Evolutionary conservation across 2,797 vertebrate species (phyloP).

Genomic region (Thripadectes ignobilis): DNA sequence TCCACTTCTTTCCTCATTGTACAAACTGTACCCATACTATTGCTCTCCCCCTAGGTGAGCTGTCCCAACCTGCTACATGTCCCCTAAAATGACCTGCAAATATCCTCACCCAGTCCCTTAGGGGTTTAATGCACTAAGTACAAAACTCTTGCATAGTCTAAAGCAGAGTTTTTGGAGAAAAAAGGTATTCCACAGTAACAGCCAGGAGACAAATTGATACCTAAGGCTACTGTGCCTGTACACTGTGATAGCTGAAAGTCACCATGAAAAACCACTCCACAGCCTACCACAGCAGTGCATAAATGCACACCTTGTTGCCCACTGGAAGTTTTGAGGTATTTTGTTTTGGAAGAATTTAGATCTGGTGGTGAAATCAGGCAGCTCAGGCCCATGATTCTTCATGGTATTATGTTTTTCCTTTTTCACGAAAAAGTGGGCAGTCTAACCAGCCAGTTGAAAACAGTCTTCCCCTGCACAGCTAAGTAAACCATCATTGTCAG

Average conservation of each 20-base stretch:
- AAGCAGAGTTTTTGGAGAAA: neutral
- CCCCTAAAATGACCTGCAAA: neutral
- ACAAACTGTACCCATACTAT: neutral
- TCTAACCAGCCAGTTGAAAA: neutral
- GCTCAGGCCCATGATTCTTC: neutral
- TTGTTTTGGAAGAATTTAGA: slow-evolving; percentile 31
- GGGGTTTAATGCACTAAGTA: neutral
- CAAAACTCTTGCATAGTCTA: neutral
- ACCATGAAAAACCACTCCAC: neutral
- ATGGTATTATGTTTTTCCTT: slow-evolving; percentile 2
- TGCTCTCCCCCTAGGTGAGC: neutral
- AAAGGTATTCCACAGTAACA: neutral
- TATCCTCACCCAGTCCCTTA: neutral
- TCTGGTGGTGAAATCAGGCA: neutral
- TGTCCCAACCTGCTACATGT: neutral
- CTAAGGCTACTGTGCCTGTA: neutral
- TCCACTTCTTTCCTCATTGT: fast-evolving
- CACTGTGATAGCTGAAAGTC: neutral
- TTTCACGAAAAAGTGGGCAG: neutral
- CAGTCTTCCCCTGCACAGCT: neutral
- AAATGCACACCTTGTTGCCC: slow-evolving; percentile 11
- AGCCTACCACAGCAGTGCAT: neutral
- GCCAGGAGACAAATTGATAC: neutral
- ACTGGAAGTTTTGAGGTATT: slow-evolving; percentile 24
- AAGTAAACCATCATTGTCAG: slow-evolving; percentile 47